These are phyloP conservation scores for Caenorhabditis uteleia DNA, from an alignment of 2,888 invertebrate species.

Conservation along the genomic window DNA sequence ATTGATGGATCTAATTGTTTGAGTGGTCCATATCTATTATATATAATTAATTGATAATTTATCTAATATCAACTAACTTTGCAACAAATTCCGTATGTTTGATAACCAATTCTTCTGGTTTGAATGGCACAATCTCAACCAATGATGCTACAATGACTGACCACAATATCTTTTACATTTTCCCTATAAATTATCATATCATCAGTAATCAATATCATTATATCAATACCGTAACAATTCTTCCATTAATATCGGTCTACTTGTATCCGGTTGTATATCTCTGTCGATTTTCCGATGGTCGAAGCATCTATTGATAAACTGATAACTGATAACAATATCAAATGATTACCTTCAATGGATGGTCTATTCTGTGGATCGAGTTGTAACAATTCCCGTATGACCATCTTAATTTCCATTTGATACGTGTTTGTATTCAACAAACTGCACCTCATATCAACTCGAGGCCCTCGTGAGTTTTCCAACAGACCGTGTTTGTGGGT, in stretches of 20 bases:
- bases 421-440: too few relatives aligned
- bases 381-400: conserved; percentile 77
- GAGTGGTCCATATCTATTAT: too few relatives aligned
- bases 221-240: conserved; percentile 70
- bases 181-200: conserved; percentile 71
- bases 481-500: too few relatives aligned
- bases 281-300: conserved; percentile 34
- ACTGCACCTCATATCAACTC: too few relatives aligned
- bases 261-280: conserved; percentile 61
- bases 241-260: conserved; percentile 75
- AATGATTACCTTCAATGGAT: conserved; percentile 68
- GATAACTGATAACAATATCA: not conserved
- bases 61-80: too few relatives aligned
- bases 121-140: conserved; percentile 16
- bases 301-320: conserved; percentile 41
- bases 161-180: conserved; percentile 68
- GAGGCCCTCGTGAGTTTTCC: too few relatives aligned
- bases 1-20: too few relatives aligned
- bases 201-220: not conserved
- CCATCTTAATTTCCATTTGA: conserved; percentile 76
- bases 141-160: conserved; percentile 11
- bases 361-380: conserved; percentile 76
- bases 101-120: conserved; percentile 20
- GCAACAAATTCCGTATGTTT: conserved; percentile 33
- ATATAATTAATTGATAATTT: too few relatives aligned